Percentiles rank a stretch among this genome's conserved stretches.
phyloP scores from a whole-genome alignment of 2,888 invertebrate species.

The Alitta virens region DNA sequence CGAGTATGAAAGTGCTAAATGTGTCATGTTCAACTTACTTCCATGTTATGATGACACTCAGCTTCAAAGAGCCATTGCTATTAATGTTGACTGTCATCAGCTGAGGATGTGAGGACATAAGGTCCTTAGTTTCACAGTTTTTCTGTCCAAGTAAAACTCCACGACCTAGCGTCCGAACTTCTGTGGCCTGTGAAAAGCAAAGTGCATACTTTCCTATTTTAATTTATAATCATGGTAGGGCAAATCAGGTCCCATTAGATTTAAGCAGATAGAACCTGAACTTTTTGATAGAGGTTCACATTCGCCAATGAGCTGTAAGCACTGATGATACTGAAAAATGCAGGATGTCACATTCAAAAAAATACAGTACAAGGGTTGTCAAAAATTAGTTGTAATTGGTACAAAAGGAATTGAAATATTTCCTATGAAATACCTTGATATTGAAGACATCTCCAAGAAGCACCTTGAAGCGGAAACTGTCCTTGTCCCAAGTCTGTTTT shows the following conservation, averaged over 20 bases:
- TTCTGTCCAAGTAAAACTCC: constrained; percentile 59
- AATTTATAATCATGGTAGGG: too few species aligned
- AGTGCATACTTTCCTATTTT: background rate
- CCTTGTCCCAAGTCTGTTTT: constrained; percentile 60
- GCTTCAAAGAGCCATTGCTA: constrained; percentile 62
- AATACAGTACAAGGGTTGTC: too few species aligned
- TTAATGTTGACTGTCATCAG: constrained; percentile 64
- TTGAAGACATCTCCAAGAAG: constrained; percentile 60
- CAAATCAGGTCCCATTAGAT: too few species aligned
- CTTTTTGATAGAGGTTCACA: too few species aligned
- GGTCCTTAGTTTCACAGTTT: constrained; percentile 62
- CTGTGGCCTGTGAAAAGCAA: constrained; percentile 49
- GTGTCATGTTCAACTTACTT: constrained; percentile 55
- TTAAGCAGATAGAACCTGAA: too few species aligned
- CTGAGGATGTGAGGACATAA: constrained; percentile 63
- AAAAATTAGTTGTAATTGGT: too few species aligned
- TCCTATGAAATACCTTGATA: constrained; percentile 58
- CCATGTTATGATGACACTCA: constrained; percentile 63
- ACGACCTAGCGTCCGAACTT: constrained; percentile 35
- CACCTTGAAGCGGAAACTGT: constrained; percentile 56
- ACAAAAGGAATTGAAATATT: too few species aligned
- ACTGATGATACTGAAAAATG: too few species aligned
- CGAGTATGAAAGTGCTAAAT: too few species aligned
- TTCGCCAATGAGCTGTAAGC: too few species aligned
- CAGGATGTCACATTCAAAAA: too few species aligned